Evolutionary conservation across 2,113 vertebrate species (phyloP), one percentile per base, ranked within the genome.

Genomic region (Chamaetylas fuelleborni): DNA sequence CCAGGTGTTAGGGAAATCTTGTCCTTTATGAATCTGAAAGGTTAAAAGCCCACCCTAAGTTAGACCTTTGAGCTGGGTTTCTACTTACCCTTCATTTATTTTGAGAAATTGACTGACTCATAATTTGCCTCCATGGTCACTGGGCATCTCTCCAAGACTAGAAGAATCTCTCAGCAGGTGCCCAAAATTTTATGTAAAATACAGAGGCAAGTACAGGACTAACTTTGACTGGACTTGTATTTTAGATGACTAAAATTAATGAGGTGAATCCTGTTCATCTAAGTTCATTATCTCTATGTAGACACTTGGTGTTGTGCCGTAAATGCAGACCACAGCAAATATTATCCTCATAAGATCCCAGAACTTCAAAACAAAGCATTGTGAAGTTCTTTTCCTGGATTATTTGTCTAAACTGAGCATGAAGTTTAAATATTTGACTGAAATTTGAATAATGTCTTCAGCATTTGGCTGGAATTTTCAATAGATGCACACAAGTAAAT

Each of bases 221-320:
- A 51, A 34, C 8, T 69, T 69, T 12, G 4, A 14, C 16, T 40
- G 20, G n/a, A 51, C 9, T 56, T 19, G 36, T 7, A 34, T 51
- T 71, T 88, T 33, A 72, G n/a, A n/a, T 51, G 0, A 57, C 26
- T 65, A 34, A 81, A 79, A 50, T 62, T 33, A 43, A 4, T n/a
- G 24, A 85, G 10, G 2, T 58, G 65, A 85, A 82, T 79, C 26
- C 40, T 71, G 26, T 12, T 23, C 11, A 28, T 56, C 6, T 24
- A 34, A 4, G 19, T 51, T 67, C 1, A 0, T 33, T 66, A 19
- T 24, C 29, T 61, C 23, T 38, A 13, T 0, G 0, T 8, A 65
- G 33, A 47, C 5, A 23, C 4, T 43, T 65, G 17, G 3, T 34
- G 23, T 23, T 42, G 14, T 2, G 5, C 38, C 14, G 20, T 66